Evolutionary conservation across 2,888 invertebrate genomes (phyloP).

Genomic region (Pterobdella sp.): DNA sequence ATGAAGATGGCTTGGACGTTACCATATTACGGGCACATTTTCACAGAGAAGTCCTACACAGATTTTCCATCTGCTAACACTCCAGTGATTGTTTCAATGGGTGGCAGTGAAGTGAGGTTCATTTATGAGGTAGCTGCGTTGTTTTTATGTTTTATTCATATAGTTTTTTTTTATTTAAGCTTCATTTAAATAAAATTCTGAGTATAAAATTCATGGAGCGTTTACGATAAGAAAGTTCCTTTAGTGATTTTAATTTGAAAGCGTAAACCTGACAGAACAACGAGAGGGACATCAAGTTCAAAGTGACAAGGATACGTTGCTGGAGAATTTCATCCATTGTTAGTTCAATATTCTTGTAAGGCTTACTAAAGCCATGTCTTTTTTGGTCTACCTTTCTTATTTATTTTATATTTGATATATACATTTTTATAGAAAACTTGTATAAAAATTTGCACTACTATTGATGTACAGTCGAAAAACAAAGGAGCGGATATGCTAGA

Average conservation of each 20-base stretch:
- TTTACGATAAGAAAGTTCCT: neutral
- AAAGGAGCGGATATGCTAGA: conserved; percentile 53
- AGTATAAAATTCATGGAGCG: neutral
- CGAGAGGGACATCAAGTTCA: conserved; percentile 74
- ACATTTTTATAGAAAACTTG: neutral
- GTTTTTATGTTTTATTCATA: neutral
- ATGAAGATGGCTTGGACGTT: conserved; percentile 73
- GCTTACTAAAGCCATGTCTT: neutral
- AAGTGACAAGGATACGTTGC: conserved; percentile 89
- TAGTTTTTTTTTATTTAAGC: neutral
- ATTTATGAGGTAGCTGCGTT: conserved; percentile 34
- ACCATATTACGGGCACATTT: conserved; percentile 80
- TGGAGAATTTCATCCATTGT: conserved; percentile 81
- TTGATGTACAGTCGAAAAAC: conserved; percentile 5
- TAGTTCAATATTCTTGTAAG: conserved; percentile 34
- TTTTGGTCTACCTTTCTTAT: neutral
- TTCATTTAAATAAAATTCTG: neutral
- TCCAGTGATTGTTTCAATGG: conserved; percentile 68
- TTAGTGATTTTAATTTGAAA: neutral
- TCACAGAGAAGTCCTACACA: conserved; percentile 66
- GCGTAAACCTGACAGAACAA: conserved; percentile 38
- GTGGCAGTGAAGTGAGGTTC: conserved; percentile 69
- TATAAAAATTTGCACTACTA: neutral
- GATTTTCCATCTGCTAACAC: conserved; percentile 69
- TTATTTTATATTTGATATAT: neutral